Evolutionary conservation across 1,140 invertebrate species (phyloP), one percentile per base, ranked within the genome.

Genomic region (Wasmannia auropunctata): DNA sequence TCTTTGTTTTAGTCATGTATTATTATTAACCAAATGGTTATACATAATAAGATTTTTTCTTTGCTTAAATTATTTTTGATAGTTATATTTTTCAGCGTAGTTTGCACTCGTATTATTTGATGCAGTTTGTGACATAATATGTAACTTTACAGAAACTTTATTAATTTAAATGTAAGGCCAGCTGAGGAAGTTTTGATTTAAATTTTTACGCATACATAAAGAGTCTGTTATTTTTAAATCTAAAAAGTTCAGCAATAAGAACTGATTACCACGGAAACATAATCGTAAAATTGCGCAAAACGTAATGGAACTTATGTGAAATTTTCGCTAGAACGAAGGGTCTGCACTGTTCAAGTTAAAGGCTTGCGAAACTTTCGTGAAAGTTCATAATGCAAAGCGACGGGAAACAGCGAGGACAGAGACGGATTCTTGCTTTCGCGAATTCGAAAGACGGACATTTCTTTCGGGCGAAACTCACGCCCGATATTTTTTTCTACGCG

Each of bases 321-420:
- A 80, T 86, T 80, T 86, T 51, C 16, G 16, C 60, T 19, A 19
- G 16, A 7, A 74, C 16, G 54, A 69, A 31, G 43, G 11, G n/a
- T 28, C 14, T 31, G 62, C 34, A 62, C 31, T 40, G 11, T 49
- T 31, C 54, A 54, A 60, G 85, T 25, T 77, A 87, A 85, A 87
- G 81, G 58, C 69, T 90, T 69, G 80, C 81, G 81, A 90, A 90
- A 90, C 88, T 83, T 89, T 77, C 37, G 79, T 25, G 63, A 46
- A 77, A 90, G 88, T 87, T 77, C 60, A 90, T 86, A 86, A 87
- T 80, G 40, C 62, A 84, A 75, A 83, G 80, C 54, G 62, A 85
- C 60, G 75, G 65, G 85, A 90, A 87, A 90, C 88, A 87, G 81
- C 51, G 54, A 43, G 22, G 51, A 31, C 51, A 46, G 74, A 60